phyloP scores from a whole-genome alignment of 2,888 invertebrate species.

The Steinernema hermaphroditum region DNA sequence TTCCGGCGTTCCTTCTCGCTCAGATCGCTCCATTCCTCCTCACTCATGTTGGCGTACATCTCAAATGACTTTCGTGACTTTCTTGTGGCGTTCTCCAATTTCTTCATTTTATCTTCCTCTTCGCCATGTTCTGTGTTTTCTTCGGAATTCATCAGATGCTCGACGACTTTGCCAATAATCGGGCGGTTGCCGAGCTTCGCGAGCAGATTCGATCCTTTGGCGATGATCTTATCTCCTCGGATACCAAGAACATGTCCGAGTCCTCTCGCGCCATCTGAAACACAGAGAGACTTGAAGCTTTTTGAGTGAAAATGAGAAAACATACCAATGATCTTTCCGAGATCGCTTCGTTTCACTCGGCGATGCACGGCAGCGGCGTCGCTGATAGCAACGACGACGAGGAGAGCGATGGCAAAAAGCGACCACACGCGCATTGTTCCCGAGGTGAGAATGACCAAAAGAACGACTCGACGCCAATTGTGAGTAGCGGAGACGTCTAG shows the following conservation, averaged over 20 bases:
- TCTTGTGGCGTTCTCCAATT: background rate
- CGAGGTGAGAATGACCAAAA: too few species aligned
- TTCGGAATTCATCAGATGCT: background rate
- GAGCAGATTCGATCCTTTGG: conserved; percentile 7
- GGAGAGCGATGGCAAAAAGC: too few species aligned
- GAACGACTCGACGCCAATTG: too few species aligned
- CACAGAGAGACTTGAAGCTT: background rate
- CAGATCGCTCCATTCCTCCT: conserved; percentile 7
- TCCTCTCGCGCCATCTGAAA: conserved; percentile 4
- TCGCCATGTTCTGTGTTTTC: background rate
- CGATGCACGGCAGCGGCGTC: background rate
- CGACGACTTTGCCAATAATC: background rate
- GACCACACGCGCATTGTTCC: too few species aligned
- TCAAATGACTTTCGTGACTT: background rate
- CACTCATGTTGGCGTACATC: conserved; percentile 5
- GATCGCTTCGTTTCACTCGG: background rate
- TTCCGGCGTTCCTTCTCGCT: background rate
- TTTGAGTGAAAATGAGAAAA: background rate
- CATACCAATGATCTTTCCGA: conserved; percentile 1
- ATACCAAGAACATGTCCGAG: background rate
- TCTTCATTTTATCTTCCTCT: background rate
- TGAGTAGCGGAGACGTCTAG: too few species aligned
- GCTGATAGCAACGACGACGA: too few species aligned
- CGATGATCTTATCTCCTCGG: background rate
- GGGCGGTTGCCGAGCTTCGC: conserved; percentile 5